Conservation (phyloP, 2,113 vertebrate genomes). For the Oryzias javanicus region DNA sequence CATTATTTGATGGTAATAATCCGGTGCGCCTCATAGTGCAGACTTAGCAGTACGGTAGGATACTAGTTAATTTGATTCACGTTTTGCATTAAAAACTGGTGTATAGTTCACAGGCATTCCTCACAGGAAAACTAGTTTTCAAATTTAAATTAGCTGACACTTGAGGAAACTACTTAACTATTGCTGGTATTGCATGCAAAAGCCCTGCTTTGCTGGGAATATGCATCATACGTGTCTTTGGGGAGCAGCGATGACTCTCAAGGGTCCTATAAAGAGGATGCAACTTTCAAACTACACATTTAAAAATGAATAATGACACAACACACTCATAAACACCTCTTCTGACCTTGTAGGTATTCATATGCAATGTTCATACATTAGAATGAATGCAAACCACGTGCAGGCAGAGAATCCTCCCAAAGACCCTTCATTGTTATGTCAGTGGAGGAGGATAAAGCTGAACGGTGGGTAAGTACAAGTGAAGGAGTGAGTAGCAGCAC, state of each 20-base stretch:
- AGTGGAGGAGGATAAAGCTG: conserved; percentile 34
- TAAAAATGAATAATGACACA: conserved; percentile 72
- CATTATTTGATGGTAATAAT: no score
- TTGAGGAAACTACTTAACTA: conserved; percentile 20
- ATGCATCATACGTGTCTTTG: conserved; percentile 59
- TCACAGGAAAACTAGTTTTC: no score
- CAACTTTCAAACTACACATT: conserved; percentile 65
- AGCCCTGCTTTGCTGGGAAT: conserved; percentile 22
- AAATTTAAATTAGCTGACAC: conserved; percentile 5
- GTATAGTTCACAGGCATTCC: no score
- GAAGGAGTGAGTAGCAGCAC: conserved; percentile 7
- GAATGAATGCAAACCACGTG: conserved; percentile 43
- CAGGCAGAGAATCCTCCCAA: conserved; percentile 63
- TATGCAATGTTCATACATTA: conserved; percentile 42
- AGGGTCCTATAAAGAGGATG: conserved; percentile 34
- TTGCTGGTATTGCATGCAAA: conserved; percentile 24
- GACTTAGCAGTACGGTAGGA: no score
- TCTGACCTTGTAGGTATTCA: conserved; percentile 65
- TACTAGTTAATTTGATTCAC: no score
- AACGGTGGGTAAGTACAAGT: conserved; percentile 46
- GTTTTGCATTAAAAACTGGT: no score
- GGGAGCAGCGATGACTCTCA: conserved; percentile 51
- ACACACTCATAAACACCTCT: conserved; percentile 59
- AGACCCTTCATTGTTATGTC: conserved; percentile 47
- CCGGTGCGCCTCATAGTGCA: no score